Conservation (phyloP, 2,888 invertebrate genomes). For the Aromia moschata region DNA sequence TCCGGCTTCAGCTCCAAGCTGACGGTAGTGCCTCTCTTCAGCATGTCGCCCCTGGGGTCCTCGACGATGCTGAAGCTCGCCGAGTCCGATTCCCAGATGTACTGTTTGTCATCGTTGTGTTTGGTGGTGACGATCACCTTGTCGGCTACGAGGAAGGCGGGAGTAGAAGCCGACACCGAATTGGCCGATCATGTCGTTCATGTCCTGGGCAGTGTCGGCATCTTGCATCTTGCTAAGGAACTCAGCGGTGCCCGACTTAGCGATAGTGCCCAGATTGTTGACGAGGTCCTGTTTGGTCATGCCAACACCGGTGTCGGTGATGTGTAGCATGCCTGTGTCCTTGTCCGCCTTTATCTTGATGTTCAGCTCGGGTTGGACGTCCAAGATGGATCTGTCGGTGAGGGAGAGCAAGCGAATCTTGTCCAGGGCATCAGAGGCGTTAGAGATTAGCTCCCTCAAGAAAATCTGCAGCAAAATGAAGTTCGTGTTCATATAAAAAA, state of each 20-base stretch:
- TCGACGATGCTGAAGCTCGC: slow-evolving; percentile 86
- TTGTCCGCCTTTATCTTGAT: slow-evolving; percentile 95
- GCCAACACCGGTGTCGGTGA: slow-evolving; percentile 96
- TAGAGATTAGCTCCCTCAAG: slow-evolving; percentile 97
- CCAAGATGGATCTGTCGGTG: slow-evolving; percentile 84
- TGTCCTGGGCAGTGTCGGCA: slow-evolving; percentile 72
- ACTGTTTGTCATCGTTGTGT: slow-evolving; percentile 91
- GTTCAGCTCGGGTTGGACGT: slow-evolving; percentile 81
- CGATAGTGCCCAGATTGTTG: slow-evolving; percentile 83
- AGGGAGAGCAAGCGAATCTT: slow-evolving; percentile 95
- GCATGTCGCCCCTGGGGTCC: slow-evolving; percentile 93
- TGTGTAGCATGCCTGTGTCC: slow-evolving; percentile 89
- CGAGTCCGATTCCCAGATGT: slow-evolving; percentile 99
- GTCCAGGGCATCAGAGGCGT: slow-evolving; percentile 98
- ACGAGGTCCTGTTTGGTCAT: slow-evolving; percentile 95
- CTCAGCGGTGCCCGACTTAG: slow-evolving; percentile 95
- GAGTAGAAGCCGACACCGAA: slow-evolving; percentile 99
- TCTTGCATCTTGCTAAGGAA: slow-evolving; percentile 93
- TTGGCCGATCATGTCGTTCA: slow-evolving; percentile 98
- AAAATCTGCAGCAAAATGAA: slow-evolving; percentile 74
- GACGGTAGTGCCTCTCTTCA: slow-evolving; percentile 75
- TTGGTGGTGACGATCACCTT: slow-evolving; percentile 95
- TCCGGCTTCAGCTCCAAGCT: slow-evolving; percentile 95
- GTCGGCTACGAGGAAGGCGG: slow-evolving; percentile 94
- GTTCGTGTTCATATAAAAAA: neutral